Evolutionary conservation across 2,113 vertebrate species (phyloP), one percentile per base, ranked within the genome.

Genomic region (Phaethon lepturus): DNA sequence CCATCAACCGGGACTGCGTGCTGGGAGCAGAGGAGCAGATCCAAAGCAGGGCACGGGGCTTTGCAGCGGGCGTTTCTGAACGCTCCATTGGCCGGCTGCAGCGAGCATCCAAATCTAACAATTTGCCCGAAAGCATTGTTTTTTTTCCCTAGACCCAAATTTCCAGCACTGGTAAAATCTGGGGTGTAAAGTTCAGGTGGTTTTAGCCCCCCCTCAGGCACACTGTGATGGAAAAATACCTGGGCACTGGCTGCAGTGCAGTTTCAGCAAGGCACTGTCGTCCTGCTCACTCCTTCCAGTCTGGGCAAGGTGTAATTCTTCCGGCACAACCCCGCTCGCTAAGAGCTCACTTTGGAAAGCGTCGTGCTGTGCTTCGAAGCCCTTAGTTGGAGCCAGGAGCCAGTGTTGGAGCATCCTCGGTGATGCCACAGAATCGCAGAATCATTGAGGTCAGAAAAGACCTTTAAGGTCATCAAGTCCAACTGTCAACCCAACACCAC

Each of bases 291-390:
- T 73, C 28, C 60, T 87, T 80, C 55, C 40, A 58, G 81, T 20
- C 85, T 14, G 53, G 91, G 63, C 74, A 92, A 95, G 88, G 94
- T 83, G 88, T 66, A 63, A 83, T 92, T 67, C 74, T 60, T 5
- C 95, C 95, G 93, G 89, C 81, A 88, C 86, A 94, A 26, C 88
- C 59, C 75, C 9, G 15, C 24, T 74, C 73, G 72, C 78, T 50
- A 89, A 94, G 60, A 58, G 35, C 63, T 78, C 7, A 1, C 4
- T 47, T 74, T 75, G 96, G 95, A 84, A 82, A 88, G 23, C 38
- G 4, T 17, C 3, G 4, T 82, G 68, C 64, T 50, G 83, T 67
- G 72, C 86, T 91, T 90, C 7, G 24, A 91, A 69, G 25, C 88
- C 73, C 67, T 29, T 13, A 12, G 22, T 29, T 0, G 0, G 53